These are phyloP conservation scores for Gadus macrocephalus DNA, from an alignment of 2,113 vertebrate species.

Conservation along the genomic window DNA sequence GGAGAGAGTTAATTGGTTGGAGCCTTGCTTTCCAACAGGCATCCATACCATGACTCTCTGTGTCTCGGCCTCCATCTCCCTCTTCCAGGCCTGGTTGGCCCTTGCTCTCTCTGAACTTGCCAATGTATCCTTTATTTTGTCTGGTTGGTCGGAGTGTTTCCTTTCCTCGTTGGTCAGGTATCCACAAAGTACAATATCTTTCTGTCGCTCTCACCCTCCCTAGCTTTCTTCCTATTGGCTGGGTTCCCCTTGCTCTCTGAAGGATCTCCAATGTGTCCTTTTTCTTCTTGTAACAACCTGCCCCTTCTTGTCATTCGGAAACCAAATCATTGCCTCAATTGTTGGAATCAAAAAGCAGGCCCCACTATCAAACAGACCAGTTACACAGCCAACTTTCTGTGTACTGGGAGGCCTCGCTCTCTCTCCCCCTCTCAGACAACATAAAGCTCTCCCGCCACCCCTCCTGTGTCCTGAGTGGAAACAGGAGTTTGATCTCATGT, in stretches of 20 bases:
- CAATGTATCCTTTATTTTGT: slow-evolving; percentile 6
- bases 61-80: no score
- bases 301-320: slow-evolving; percentile 17
- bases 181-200: no score
- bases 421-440: slow-evolving; percentile 7
- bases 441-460: slow-evolving; percentile 27
- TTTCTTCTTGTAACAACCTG: slow-evolving; percentile 11
- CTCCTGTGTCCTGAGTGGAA: slow-evolving; percentile 5
- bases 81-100: no score
- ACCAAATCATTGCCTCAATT: slow-evolving; percentile 25
- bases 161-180: no score
- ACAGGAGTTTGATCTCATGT: no score
- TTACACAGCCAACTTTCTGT: slow-evolving; percentile 36
- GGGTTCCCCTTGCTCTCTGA: neutral
- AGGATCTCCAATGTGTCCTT: slow-evolving; percentile 28
- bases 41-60: neutral
- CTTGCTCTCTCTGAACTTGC: neutral
- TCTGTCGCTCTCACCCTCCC: no score
- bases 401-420: slow-evolving; percentile 8
- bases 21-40: slow-evolving; percentile 9
- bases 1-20: slow-evolving; percentile 25
- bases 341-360: slow-evolving; percentile 31
- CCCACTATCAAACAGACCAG: slow-evolving; percentile 41
- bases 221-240: no score
- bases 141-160: neutral